phyloP scores from a whole-genome alignment of 2,113 vertebrate species.

The Poeciliopsis prolifica region DNA sequence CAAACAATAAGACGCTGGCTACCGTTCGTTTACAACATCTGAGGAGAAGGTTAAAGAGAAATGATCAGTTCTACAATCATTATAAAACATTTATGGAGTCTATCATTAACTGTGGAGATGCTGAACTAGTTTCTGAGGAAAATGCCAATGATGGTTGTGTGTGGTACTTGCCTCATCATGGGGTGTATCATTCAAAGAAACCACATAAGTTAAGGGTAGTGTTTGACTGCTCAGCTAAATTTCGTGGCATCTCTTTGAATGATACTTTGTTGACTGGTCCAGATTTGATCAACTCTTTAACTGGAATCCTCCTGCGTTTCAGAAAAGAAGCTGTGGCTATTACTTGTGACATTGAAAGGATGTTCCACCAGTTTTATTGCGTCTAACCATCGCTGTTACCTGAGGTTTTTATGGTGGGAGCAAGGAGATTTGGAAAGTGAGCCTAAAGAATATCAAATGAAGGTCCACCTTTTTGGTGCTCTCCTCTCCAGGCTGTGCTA shows the following conservation, averaged over 20 bases:
- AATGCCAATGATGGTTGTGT: background rate
- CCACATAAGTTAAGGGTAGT: background rate
- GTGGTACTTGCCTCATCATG: background rate
- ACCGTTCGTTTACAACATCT: no score
- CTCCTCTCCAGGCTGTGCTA: no score
- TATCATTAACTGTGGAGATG: background rate
- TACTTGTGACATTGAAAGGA: background rate
- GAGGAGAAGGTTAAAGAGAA: no score
- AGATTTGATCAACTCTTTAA: background rate
- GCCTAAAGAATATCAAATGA: no score
- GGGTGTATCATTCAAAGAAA: background rate
- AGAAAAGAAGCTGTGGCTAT: background rate
- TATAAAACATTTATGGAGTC: slow-evolving; percentile 15
- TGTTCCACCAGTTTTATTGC: background rate
- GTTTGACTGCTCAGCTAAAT: background rate
- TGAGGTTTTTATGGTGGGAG: background rate
- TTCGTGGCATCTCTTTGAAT: background rate
- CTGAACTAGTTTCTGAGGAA: slow-evolving; percentile 1
- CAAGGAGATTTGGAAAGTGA: background rate
- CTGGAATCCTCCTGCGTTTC: background rate
- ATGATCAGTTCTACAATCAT: background rate
- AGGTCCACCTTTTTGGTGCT: no score
- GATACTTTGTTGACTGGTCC: background rate
- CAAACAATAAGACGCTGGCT: no score
- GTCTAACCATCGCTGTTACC: background rate